A percentile compares a stretch with the other conserved stretches of the same genome.
Conservation (phyloP, 2,113 vertebrate species). For the Andinoacara biseriatus region DNA sequence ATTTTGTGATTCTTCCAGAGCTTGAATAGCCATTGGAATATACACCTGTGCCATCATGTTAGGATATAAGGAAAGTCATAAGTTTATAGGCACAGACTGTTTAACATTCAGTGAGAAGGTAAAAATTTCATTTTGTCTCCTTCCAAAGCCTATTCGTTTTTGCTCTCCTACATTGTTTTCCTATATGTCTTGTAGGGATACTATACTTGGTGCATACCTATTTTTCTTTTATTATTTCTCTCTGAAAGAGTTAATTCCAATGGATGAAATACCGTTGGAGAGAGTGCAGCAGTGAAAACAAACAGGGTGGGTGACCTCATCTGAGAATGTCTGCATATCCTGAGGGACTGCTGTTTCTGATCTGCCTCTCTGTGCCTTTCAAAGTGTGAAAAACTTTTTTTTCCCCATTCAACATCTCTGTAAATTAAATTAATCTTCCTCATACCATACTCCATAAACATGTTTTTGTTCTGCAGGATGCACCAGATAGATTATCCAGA, state of each 20-base stretch:
- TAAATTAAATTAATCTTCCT: conserved; percentile 24
- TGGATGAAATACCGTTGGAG: background rate
- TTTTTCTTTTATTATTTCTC: background rate
- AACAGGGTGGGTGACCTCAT: conserved; percentile 56
- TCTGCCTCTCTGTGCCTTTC: conserved; percentile 51
- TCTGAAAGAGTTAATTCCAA: background rate
- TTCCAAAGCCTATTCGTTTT: background rate
- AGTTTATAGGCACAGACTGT: background rate
- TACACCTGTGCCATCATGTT: background rate
- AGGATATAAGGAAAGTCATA: conserved; percentile 2
- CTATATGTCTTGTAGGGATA: background rate
- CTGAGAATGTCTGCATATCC: conserved; percentile 56
- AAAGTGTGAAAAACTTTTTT: conserved; percentile 74
- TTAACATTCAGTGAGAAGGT: background rate
- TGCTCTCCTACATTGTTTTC: background rate
- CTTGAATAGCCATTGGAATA: background rate
- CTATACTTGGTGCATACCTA: background rate
- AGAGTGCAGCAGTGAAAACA: conserved; percentile 42
- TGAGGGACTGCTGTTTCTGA: conserved; percentile 54
- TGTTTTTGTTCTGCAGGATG: background rate
- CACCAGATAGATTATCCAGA: background rate
- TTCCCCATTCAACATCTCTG: conserved; percentile 17
- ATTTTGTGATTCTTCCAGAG: background rate
- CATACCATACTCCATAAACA: background rate
- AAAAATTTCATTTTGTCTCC: background rate